Evolutionary conservation across 2,797 vertebrate species (phyloP).

Genomic region (Myripristis jacobus): DNA sequence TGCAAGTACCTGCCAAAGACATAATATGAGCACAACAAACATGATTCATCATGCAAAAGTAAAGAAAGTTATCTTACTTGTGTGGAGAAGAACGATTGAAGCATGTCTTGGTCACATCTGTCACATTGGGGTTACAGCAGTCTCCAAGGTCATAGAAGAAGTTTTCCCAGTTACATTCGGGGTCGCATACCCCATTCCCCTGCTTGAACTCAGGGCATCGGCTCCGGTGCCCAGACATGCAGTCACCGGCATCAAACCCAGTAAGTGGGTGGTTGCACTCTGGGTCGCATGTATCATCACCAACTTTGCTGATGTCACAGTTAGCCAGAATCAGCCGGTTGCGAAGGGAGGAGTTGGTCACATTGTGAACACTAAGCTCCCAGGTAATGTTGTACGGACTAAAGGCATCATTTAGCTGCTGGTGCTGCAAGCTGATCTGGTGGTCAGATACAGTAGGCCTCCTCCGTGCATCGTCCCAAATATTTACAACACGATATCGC

Average conservation of each 20-base stretch:
- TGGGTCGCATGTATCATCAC: constrained; percentile 90
- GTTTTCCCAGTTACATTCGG: constrained; percentile 94
- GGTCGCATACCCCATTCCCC: constrained; percentile 92
- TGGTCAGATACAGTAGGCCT: constrained; percentile 91
- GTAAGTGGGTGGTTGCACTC: constrained; percentile 98
- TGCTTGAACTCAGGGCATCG: constrained; percentile 88
- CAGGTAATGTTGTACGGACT: constrained; percentile 95
- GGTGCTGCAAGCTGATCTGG: constrained; percentile 96
- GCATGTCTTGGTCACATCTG: constrained; percentile 97
- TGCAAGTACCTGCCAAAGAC: constrained; percentile 26
- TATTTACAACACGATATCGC: constrained; percentile 93
- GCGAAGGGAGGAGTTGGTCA: constrained; percentile 93
- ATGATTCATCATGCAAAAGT: constrained; percentile 12
- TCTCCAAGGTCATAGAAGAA: constrained; percentile 94
- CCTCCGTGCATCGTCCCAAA: constrained; percentile 86
- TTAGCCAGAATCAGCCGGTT: constrained; percentile 93
- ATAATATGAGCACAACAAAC: constrained; percentile 24
- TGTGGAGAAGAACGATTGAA: constrained; percentile 94
- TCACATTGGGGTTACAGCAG: constrained; percentile 95
- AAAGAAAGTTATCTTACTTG: constrained; percentile 86
- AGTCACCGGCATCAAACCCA: constrained; percentile 93
- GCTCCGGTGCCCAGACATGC: constrained; percentile 81
- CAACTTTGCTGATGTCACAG: constrained; percentile 97
- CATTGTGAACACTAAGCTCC: constrained; percentile 94
- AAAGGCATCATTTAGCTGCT: constrained; percentile 93